phyloP scores from a whole-genome alignment of 2,888 invertebrate genomes.

The Drosophila fulvimacula region DNA sequence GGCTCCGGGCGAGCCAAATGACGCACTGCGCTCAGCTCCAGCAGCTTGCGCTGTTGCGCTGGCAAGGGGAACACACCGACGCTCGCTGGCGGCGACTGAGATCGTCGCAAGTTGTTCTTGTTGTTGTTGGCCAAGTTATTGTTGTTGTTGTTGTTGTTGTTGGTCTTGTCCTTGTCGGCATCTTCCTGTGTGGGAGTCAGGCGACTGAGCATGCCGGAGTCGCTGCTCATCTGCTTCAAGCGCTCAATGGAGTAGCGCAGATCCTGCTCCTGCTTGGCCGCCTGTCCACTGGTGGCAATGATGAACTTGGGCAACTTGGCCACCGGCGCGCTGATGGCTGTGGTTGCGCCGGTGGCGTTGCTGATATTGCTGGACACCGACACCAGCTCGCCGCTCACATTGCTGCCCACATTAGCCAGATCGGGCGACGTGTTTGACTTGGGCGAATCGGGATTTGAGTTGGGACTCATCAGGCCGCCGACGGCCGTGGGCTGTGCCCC shows the following conservation, averaged over 20 bases:
- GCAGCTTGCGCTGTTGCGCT: slow-evolving; percentile 76
- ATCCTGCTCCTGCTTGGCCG: slow-evolving; percentile 72
- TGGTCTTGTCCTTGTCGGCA: slow-evolving; percentile 60
- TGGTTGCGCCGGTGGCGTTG: slow-evolving; percentile 32
- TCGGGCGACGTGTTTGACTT: slow-evolving; percentile 83
- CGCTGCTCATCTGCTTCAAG: slow-evolving; percentile 83
- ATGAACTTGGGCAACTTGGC: slow-evolving; percentile 80
- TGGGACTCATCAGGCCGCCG: slow-evolving; percentile 83
- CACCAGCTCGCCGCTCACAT: slow-evolving; percentile 19
- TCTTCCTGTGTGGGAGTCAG: slow-evolving; percentile 80
- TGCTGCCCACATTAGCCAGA: slow-evolving; percentile 44
- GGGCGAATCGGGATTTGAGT: slow-evolving; percentile 84
- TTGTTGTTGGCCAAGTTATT: slow-evolving; percentile 38
- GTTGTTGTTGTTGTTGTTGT: slow-evolving; percentile 54
- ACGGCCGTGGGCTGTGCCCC: slow-evolving; percentile 66
- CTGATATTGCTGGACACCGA: slow-evolving; percentile 27
- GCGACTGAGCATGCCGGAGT: slow-evolving; percentile 81
- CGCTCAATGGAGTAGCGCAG: slow-evolving; percentile 83
- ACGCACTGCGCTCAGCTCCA: slow-evolving; percentile 74
- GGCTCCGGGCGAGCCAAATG: slow-evolving; percentile 83
- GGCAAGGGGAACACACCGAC: slow-evolving; percentile 54
- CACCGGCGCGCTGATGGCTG: slow-evolving; percentile 42
- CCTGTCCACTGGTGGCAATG: slow-evolving; percentile 59
- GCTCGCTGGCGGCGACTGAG: slow-evolving; percentile 61
- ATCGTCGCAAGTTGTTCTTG: slow-evolving; percentile 50